Evolutionary conservation across 2,888 invertebrate genomes (phyloP), one percentile per base, ranked within the genome.

Genomic region (Chaitophorus viminalis): DNA sequence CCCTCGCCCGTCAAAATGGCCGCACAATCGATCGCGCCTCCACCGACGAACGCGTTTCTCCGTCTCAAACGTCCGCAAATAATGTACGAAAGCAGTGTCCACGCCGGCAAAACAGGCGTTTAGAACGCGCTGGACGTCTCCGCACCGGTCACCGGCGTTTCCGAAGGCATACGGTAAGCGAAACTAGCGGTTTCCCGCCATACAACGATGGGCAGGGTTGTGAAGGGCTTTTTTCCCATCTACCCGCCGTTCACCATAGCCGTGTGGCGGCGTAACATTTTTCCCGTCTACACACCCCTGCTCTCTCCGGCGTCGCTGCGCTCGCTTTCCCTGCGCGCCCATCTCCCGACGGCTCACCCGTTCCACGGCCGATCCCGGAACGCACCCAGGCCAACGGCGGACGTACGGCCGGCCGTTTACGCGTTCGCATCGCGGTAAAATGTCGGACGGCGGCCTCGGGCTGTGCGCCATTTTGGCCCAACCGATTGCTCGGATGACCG

Each of bases 181-280:
- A 87, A 79, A 79, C 74, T 29, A 3, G 87, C 46, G 60, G 79
- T 87, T 87, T 87, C 81, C 87, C 87, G 87, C 87, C 74, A 39
- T 21, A 87, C 87, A 87, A 0, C 87, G 87, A 87, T 87, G 87
- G 87, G 87, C 87, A 87, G 87, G 87, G 87, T 87, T 87, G 87
- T 87, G 87, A 87, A 87, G 87, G 89, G 89, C 89, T 89, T 89
- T 89, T 88, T 89, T 89, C 85, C 88, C 89, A 89, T 88, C 89
- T 89, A 89, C 89, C 89, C 89, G 65, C 89, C 89, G 89, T 88
- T 89, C 89, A 82, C 89, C 89, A 82, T 79, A 81, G 60, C 18
- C 36, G 79, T 79, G 87, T 79, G 79, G 87, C 87, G 87, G 87
- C 86, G 81, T 81, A 84, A 81, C 87, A 65, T 87, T 87, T 87